Base-by-base conservation (phyloP, 2,113 vertebrate genomes). In the Phalacrocorax pelagicus region DNA sequence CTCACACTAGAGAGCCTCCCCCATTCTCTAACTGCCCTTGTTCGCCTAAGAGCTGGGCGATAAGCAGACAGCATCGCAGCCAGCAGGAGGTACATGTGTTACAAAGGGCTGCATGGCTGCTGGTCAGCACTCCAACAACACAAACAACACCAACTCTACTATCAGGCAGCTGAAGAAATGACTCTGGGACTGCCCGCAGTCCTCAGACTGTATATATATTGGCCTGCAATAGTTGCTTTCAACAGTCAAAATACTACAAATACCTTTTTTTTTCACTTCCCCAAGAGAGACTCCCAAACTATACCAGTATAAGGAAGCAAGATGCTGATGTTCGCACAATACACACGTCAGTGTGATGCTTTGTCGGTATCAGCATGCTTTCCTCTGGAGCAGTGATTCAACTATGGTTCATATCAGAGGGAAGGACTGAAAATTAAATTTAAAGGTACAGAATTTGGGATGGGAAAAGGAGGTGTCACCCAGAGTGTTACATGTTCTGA, bases 351-450 rank as follows among this genome's bases (percentile, higher is more conserved):
- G 30, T 1, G 52, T 15, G 65, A 38, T 22, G 84, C 14, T 81
- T 4, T 38, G 61, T 6, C 59, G 30, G 34, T 5, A 81, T 5
- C 84, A 47, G 65, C 12, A 46, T 2, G 3, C 57, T 17, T 11
- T 27, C 61, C 57, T 12, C 52, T 6, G 21, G 32, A 74, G 47
- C 72, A 63, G 47, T 1, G 21, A 51, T 19, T 40, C 32, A 23
- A 2, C n/a, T 17, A 12, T 0, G 5, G 30, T 5, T 81, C 5
- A 3, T 6, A 16, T 34, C 15, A 57, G 40, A 75, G 29, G 26
- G 8, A 46, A 90, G n/a, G 62, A 16, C 10, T 1, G 1, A 52
- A 71, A 85, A 65, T 42, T 12, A 1, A 42, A 87, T 67, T 8
- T 44, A 18, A 54, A 51, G 12, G 44, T 12, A 34, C 3, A 19